phyloP scores from a whole-genome alignment of 2,797 vertebrate species.

The Microctenopoma lineatum region DNA sequence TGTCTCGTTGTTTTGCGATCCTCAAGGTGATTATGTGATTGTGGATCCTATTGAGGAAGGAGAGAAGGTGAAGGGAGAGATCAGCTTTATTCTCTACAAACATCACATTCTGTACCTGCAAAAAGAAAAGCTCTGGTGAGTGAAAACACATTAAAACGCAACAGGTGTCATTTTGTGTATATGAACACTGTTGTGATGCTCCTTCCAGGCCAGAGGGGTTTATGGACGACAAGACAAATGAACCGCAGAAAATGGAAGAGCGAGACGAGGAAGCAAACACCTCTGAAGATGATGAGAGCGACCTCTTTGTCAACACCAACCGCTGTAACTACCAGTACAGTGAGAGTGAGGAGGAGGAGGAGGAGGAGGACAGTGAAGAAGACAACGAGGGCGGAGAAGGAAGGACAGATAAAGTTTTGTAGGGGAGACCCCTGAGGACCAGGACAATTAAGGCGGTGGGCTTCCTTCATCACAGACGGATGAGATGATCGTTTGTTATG shows the following conservation, averaged over 20 bases:
- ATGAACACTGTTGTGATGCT: background rate
- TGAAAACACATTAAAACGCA: background rate
- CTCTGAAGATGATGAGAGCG: conserved; percentile 87
- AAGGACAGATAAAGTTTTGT: conserved; percentile 44
- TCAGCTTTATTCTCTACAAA: conserved; percentile 90
- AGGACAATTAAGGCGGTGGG: background rate
- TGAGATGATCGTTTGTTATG: background rate
- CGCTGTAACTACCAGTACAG: conserved; percentile 85
- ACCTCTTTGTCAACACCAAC: conserved; percentile 94
- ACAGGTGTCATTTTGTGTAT: background rate
- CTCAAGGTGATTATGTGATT: conserved; percentile 89
- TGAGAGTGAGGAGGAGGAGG: conserved; percentile 76
- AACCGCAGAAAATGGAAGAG: conserved; percentile 43
- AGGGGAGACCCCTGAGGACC: conserved; percentile 14
- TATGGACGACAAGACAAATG: conserved; percentile 56
- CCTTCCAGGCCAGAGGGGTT: conserved; percentile 85
- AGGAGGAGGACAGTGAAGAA: conserved; percentile 61
- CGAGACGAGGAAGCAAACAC: conserved; percentile 70
- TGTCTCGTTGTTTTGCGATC: background rate
- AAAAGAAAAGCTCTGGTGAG: conserved; percentile 87
- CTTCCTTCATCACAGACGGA: conserved; percentile 22
- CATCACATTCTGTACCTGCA: conserved; percentile 89
- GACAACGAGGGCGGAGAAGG: conserved; percentile 36
- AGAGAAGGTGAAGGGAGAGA: conserved; percentile 94
- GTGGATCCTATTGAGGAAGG: conserved; percentile 95